Conservation (phyloP, 2,113 vertebrate species). For the Pelvicachromis taeniatus region DNA sequence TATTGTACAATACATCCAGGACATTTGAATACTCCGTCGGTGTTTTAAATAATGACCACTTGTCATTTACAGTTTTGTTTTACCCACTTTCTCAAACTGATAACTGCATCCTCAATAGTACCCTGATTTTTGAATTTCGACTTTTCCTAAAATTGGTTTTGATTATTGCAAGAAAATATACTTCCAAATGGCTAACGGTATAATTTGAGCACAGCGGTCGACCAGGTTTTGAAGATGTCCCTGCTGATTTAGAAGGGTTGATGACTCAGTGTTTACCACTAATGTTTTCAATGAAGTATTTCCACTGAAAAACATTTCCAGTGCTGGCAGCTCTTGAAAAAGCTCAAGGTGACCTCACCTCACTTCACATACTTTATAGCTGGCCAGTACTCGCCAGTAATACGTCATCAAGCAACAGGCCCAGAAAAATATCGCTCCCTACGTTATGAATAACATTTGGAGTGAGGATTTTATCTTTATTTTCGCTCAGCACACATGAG, state of each 20-base stretch:
- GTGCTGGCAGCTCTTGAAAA: not conserved
- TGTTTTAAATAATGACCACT: not conserved
- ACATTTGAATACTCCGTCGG: not conserved
- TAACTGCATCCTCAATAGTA: not conserved
- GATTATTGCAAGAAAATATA: not conserved
- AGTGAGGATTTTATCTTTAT: not conserved
- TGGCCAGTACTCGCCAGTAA: not conserved
- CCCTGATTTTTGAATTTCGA: not conserved
- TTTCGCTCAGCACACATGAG: not conserved
- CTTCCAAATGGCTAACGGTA: not conserved
- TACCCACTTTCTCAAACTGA: not conserved
- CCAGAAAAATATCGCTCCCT: not conserved
- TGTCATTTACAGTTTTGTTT: not conserved
- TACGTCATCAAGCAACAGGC: not conserved
- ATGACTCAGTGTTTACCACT: not conserved
- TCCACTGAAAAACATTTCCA: not conserved
- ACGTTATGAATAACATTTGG: not conserved
- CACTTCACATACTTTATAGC: not conserved
- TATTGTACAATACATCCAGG: not conserved
- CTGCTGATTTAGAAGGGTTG: not conserved
- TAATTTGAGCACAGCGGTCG: not conserved
- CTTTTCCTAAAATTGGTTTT: not conserved
- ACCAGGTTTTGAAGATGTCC: not conserved
- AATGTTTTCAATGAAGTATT: constrained; percentile 9
- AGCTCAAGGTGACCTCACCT: constrained; percentile 13